Evolutionary conservation across 1,140 invertebrate species (phyloP), one percentile per base, ranked within the genome.

Genomic region (Zaprionus inermis): DNA sequence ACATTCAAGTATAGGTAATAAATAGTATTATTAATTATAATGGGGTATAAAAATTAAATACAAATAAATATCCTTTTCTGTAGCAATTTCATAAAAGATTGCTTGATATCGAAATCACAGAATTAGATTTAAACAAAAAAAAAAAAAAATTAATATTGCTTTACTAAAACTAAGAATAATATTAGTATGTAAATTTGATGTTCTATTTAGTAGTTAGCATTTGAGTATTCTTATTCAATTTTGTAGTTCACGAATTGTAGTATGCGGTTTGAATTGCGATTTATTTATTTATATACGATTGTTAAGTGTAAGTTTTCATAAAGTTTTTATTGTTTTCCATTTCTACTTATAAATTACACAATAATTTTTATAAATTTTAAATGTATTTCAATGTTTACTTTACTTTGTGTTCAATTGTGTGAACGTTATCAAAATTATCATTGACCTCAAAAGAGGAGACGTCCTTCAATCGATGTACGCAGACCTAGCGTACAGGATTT

Each of bases 401-500:
- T 55, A n/a, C 56, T 55, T 66, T 32, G 38, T 54, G 36, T 49
- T 18, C 18, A 67, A 46, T 24, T 81, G n/a, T 80, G 44, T 83
- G 30, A 30, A 49, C 20, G 41, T 54, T 41, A 38, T 57, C 44
- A 49, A 20, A 22, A 18, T 46, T 20, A 18, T 36, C 18, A 44
- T 67, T 65, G 66, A 32, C 38, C 52, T 66, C 57, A 68, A 90
- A 93, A 97, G 97, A 94, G 96, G 89, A 95, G 97, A 92, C 95
- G 97, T 92, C 96, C 97, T 79, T 97, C 97, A 77, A 94, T 96
- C 70, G 97, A 98, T 93, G 94, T 96, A 10, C 95, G 97, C 90
- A 94, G 97, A 82, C 96, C 96, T 59, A 98, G 97, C 91, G 94
- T 98, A 78, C 96, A 97, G 83, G 97, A 98, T 92, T 93, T 98